phyloP scores from a whole-genome alignment of 2,797 vertebrate species.

The Paratrypauchen microcephalus region DNA sequence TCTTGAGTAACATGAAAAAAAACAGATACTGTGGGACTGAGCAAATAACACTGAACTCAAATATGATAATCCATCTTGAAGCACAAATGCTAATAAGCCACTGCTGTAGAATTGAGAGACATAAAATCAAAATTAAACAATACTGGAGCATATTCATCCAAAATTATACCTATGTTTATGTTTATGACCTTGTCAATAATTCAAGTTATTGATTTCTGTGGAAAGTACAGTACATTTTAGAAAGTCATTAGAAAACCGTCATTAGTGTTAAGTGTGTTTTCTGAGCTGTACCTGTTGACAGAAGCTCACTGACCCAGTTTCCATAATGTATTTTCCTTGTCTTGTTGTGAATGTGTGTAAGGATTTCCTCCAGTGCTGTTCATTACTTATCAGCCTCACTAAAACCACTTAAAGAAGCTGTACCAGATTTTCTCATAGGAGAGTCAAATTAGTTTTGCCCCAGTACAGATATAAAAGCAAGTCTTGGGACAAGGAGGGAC shows the following conservation, averaged over 20 bases:
- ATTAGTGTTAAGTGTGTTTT: constrained; percentile 9
- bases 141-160: background rate
- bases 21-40: background rate
- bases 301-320: constrained; percentile 3
- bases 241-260: constrained; percentile 1
- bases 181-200: too few relatives aligned
- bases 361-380: constrained; percentile 45
- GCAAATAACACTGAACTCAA: background rate
- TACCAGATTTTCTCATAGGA: background rate
- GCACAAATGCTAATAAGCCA: too few relatives aligned
- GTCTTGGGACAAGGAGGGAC: background rate
- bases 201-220: too few relatives aligned
- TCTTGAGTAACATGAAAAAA: constrained; percentile 7
- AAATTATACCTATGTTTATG: background rate
- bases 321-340: constrained; percentile 17
- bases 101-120: too few relatives aligned
- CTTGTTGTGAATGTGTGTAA: constrained; percentile 35
- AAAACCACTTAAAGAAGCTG: constrained; percentile 1
- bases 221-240: background rate
- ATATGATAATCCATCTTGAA: too few relatives aligned
- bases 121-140: background rate
- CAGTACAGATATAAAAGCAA: background rate
- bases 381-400: constrained; percentile 36
- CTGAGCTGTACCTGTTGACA: constrained; percentile 2
- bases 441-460: background rate